These are phyloP conservation scores for Dasypolia templi DNA, from an alignment of 2,888 invertebrate species.

Conservation along the genomic window DNA sequence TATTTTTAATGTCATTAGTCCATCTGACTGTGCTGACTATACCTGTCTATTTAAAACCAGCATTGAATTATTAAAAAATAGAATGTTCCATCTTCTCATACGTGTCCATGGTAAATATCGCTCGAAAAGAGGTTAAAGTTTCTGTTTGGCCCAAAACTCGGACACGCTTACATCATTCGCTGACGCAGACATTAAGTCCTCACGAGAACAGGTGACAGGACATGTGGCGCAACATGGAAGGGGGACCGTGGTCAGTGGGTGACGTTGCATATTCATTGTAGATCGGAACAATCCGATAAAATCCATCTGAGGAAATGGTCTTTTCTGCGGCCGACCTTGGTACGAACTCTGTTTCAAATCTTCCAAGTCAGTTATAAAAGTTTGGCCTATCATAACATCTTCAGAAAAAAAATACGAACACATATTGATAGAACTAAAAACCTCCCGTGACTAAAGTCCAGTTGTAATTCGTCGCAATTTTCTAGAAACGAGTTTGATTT, in stretches of 20 bases:
- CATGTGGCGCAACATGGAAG: too few relatives aligned
- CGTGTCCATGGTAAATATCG: too few relatives aligned
- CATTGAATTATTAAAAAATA: too few relatives aligned
- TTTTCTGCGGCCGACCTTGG: background rate
- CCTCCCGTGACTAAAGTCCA: background rate
- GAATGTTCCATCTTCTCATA: too few relatives aligned
- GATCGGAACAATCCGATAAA: background rate
- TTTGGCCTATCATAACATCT: background rate
- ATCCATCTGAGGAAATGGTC: background rate
- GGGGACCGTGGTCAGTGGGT: background rate
- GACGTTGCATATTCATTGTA: background rate
- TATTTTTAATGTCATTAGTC: too few relatives aligned
- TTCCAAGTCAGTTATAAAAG: background rate
- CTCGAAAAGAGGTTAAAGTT: too few relatives aligned
- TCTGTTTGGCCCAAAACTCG: too few relatives aligned
- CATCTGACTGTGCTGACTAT: too few relatives aligned
- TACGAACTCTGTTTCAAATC: background rate
- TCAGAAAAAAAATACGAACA: background rate
- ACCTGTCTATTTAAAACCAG: too few relatives aligned
- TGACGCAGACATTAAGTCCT: too few relatives aligned
- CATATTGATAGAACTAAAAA: background rate
- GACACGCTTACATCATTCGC: too few relatives aligned
- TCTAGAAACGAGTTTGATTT: constrained; percentile 21
- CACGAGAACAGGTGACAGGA: background rate
- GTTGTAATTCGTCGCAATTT: background rate